A percentile compares a stretch with the other conserved stretches of the same genome.
Evolutionary conservation across 2,797 vertebrate genomes (phyloP).

Genomic region (Mergus octosetaceus): DNA sequence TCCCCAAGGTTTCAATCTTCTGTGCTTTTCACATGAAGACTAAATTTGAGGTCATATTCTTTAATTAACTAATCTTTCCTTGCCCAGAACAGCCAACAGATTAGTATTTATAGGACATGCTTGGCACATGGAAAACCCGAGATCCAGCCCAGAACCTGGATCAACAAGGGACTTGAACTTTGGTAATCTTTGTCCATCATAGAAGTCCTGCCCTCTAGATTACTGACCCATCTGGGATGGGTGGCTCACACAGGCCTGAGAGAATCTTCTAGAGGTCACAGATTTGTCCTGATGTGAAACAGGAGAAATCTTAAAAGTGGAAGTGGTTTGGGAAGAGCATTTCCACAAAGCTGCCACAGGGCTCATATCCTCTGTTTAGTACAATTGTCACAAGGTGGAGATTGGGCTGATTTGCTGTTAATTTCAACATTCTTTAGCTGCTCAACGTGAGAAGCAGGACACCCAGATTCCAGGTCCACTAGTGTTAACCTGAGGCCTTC

Average conservation of each 20-base stretch:
- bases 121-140: neutral
- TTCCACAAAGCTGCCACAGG: neutral
- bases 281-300: neutral
- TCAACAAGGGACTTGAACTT: neutral
- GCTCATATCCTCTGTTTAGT: neutral
- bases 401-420: neutral
- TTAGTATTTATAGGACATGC: neutral
- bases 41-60: neutral
- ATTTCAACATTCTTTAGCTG: neutral
- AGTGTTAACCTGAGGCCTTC: neutral
- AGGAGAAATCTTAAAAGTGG: neutral
- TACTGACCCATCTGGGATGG: neutral
- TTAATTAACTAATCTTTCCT: neutral
- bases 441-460: neutral
- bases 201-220: neutral
- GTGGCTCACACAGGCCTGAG: neutral
- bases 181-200: neutral
- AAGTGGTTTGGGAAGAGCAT: slow-evolving; percentile 20
- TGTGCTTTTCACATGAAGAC: neutral
- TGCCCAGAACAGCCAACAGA: neutral
- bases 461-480: neutral
- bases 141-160: accelerated
- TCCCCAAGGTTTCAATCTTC: neutral
- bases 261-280: neutral
- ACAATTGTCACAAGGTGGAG: accelerated